phyloP scores from a whole-genome alignment of 2,113 vertebrate species.

The Pluvianellus socialis region DNA sequence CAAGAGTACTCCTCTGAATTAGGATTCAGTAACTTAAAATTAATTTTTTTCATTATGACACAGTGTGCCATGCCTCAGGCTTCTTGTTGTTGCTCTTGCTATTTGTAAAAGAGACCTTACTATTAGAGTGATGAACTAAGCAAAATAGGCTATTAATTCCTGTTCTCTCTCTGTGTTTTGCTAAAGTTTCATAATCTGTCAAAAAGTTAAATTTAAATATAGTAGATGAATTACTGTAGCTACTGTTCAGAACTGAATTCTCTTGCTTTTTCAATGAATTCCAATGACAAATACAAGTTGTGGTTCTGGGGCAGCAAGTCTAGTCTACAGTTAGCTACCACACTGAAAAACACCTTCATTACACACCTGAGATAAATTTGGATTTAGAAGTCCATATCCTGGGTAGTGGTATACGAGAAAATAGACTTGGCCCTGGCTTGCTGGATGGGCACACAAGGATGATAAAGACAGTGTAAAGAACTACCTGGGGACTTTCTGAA shows the following conservation, averaged over 20 bases:
- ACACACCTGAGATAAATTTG: background rate
- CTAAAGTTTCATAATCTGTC: background rate
- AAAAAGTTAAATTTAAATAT: background rate
- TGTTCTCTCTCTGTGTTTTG: background rate
- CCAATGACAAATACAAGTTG: background rate
- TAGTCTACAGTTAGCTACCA: background rate
- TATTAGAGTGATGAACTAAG: background rate
- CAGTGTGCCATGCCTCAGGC: background rate
- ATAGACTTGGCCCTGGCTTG: background rate
- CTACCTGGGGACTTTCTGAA: background rate
- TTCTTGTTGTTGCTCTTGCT: background rate
- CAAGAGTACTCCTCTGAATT: background rate
- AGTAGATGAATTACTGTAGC: background rate
- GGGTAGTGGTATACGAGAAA: background rate
- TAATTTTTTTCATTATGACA: background rate
- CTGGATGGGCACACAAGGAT: background rate
- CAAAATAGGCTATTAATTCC: background rate
- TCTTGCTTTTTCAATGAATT: background rate
- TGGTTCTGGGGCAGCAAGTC: background rate
- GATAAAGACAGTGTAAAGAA: background rate
- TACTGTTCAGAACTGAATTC: background rate
- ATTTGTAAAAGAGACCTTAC: background rate
- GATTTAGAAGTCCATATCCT: background rate
- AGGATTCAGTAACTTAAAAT: background rate
- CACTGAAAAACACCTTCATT: slow-evolving; percentile 5